phyloP scores from a whole-genome alignment of 92 coral and sea anemone genomes.

The Paragorgia papillata region DNA sequence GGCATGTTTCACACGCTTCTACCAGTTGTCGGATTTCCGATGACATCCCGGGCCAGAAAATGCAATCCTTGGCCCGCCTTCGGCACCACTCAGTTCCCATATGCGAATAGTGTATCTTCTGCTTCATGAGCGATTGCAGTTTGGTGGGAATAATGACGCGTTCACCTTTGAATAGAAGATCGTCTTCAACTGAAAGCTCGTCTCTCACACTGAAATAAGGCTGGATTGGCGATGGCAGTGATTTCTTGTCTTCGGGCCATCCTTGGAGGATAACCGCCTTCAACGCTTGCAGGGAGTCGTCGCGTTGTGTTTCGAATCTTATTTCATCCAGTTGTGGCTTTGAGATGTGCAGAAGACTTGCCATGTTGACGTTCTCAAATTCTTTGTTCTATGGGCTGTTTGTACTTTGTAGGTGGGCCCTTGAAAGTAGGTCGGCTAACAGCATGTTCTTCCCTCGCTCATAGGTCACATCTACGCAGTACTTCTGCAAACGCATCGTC shows the following conservation, averaged over 20 bases:
- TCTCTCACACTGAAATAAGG: neutral
- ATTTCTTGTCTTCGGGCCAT: constrained; percentile 12
- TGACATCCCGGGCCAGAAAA: constrained; percentile 60
- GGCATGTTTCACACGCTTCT: constrained; percentile 10
- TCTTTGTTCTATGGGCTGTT: no score
- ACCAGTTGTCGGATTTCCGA: constrained; percentile 27
- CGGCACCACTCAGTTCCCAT: constrained; percentile 47
- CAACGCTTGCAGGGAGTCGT: neutral
- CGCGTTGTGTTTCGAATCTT: no score
- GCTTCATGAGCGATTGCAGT: no score
- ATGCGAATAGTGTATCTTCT: neutral
- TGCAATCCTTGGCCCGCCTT: constrained; percentile 49
- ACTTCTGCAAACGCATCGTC: no score
- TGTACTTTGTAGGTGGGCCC: no score
- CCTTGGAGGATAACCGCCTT: neutral
- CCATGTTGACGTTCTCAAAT: no score
- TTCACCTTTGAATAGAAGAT: neutral
- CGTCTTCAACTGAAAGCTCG: neutral
- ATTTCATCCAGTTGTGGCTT: no score
- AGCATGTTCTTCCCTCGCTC: no score
- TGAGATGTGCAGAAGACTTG: no score
- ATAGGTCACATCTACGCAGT: no score
- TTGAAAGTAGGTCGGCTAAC: no score
- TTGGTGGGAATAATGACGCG: neutral
- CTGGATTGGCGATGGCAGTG: neutral